phyloP scores from a whole-genome alignment of 2,888 invertebrate species.

The Thyatira batis region DNA sequence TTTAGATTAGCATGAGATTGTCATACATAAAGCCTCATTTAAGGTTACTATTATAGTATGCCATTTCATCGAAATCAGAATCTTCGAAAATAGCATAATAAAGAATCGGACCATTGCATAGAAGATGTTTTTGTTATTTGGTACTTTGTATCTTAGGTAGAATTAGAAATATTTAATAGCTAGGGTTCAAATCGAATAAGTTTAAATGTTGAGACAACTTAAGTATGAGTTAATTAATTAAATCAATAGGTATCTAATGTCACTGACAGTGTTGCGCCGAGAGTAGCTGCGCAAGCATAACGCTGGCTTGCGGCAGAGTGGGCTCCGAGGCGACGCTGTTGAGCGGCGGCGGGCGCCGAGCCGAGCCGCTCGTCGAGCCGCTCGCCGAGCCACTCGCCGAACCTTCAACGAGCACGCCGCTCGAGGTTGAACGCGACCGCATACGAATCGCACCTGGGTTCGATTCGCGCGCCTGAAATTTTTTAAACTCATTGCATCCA shows the following conservation, averaged over 20 bases:
- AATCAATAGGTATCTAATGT: conserved; percentile 16
- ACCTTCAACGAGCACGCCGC: conserved; percentile 82
- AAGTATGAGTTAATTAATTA: conserved; percentile 25
- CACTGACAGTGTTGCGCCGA: conserved; percentile 85
- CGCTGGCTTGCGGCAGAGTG: conserved; percentile 86
- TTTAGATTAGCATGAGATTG: too few species aligned
- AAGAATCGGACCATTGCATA: too few species aligned
- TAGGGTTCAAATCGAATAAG: neutral
- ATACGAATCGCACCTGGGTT: conserved; percentile 53
- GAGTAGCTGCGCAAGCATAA: conserved; percentile 91
- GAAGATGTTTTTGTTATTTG: too few species aligned
- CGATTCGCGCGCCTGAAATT: conserved; percentile 59
- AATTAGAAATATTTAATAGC: neutral
- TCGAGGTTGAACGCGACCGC: conserved; percentile 68
- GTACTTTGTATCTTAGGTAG: too few species aligned
- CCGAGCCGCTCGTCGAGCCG: conserved; percentile 74
- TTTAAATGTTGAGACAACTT: neutral
- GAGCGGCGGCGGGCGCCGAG: conserved; percentile 82
- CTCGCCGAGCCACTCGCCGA: conserved; percentile 67
- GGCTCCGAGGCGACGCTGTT: conserved; percentile 90
- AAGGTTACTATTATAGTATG: too few species aligned
- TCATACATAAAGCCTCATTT: too few species aligned
- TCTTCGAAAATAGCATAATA: too few species aligned
- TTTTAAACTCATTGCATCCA: conserved; percentile 35
- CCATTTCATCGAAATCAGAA: too few species aligned